Base-by-base conservation (phyloP, 30 jellyfish, hydroid and myxozoan species). In the Hydractinia symbiolongicarpus region DNA sequence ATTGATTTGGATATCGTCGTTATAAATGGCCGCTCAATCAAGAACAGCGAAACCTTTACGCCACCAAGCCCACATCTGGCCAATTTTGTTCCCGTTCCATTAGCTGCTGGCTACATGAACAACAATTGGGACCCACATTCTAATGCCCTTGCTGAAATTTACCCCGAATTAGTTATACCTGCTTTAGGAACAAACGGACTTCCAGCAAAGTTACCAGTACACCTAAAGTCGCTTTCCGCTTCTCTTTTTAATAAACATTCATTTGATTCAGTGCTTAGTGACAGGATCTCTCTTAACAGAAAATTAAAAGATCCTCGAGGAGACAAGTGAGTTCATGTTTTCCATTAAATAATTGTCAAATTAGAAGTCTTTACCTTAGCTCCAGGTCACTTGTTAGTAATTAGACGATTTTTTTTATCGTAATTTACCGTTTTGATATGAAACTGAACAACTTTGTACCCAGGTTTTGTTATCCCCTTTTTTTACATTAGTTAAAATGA, bases 1-100 rank as follows among this genome's bases (percentile, higher is more conserved):
- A 81, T 81, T 72, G 95, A 81, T 44, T 60, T 86, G 3, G 90
- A 81, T 53, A 88, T 86, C 54, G 86, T 81, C 53, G 95, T 86
- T 40, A 81, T 64, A 13, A 7, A 64, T 64, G 17, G 74, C 0
- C 74, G 17, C 17, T 44, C 19, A n/a, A 64, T 44, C 52, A 64
- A 51, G 52, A 16, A 58, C 17, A 11, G 52, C 52, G 40, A 7
- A 51, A 64, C 9, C 9, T 64, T n/a, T 13, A 64, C 74, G 7
- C 74, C 74, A 64, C 74, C 74, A 7, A 64, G 40, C 19, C 74
- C 74, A 13, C 74, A 64, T 51, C 9, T 64, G 9, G 52, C 19
- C 19, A 44, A 64, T 4, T 64, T n/a, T 13, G 9, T 64, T 6
- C 74, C 74, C 9, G 16, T 64, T 51, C 74, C 74, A 64, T 6